Conservation (phyloP, 2,113 vertebrate species). For the Smithornis capensis region DNA sequence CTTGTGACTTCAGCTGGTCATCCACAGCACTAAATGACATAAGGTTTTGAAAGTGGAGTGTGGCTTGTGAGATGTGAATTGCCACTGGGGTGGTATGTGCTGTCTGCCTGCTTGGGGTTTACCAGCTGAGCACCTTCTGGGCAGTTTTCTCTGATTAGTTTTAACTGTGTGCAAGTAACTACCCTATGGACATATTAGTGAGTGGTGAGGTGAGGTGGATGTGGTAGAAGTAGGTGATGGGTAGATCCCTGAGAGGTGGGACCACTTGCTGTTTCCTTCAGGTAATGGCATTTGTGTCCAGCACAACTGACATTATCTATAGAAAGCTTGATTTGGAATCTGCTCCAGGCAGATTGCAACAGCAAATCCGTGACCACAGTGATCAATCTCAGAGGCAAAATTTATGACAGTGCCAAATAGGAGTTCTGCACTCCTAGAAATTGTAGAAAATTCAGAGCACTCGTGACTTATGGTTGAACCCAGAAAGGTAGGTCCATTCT, state of each 20-base stretch:
- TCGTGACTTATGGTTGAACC: accelerated
- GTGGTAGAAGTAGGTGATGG: neutral
- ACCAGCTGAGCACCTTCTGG: neutral
- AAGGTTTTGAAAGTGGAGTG: neutral
- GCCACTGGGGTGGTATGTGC: neutral
- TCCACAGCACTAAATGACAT: neutral
- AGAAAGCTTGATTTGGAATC: neutral
- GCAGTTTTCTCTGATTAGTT: neutral
- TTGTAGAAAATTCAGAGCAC: neutral
- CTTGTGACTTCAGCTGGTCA: neutral
- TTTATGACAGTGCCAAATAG: neutral
- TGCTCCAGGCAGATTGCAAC: neutral
- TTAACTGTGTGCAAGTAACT: neutral
- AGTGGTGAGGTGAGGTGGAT: neutral
- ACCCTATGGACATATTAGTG: neutral
- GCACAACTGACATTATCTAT: neutral
- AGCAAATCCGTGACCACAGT: neutral
- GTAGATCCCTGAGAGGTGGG: neutral
- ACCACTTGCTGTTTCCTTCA: accelerated
- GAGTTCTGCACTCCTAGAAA: neutral
- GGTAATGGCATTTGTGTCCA: neutral
- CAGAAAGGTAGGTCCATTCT: neutral
- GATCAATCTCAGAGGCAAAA: neutral
- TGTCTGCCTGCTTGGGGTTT: neutral
- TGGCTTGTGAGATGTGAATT: neutral